Base-by-base conservation (phyloP, 1,140 invertebrate genomes). In the Drosophila parabipectinata region DNA sequence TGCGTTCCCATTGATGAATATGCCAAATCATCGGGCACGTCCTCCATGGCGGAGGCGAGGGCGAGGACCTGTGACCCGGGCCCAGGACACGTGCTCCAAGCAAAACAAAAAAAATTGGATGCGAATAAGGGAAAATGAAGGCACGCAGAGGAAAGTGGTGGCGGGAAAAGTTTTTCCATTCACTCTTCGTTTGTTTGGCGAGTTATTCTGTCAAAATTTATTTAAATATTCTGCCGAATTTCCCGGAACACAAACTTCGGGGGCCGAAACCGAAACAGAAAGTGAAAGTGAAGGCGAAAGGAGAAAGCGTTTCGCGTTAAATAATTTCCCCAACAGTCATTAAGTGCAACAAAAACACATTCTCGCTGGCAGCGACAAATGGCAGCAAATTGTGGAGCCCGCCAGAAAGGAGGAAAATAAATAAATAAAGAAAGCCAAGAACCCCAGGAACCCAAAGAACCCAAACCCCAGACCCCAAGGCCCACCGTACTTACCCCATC, bases 121-220 rank as follows among this genome's bases (percentile, higher is more conserved):
- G 39, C 12, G 41, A 15, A 5, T 2, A 51, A 32, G 8, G 54
- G 52, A 41, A 54, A 74, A 44, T 61, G 44, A 37, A 39, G 52
- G 28, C 32, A 47, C 6, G 39, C 3, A 41, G 12, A 3, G 24
- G 15, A 50, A 18, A 50, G n/a, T 26, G 8, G 7, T 28, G 44
- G 39, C n/a, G 2, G 14, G 18, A 6, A 74, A 79, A 79, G 26
- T 82, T 82, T 82, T 64, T 67, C 59, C 75, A 74, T 83, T 72
- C 62, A 64, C 76, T 73, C 51, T 73, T 44, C 52, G 59, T 73
- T 73, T 55, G 73, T 48, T 81, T 59, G 60, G 34, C 60, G 30
- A 80, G 79, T 76, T 72, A 80, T 72, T 81, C 69, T 75, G 81
- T 60, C 50, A 55, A 79, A 82, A 68, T 83, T 83, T 83, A 79